A percentile compares a stretch with the other conserved stretches of the same genome.
These are phyloP conservation scores for Carollia perspicillata DNA, from an alignment of 2,113 vertebrate genomes.

Conservation along the genomic window DNA sequence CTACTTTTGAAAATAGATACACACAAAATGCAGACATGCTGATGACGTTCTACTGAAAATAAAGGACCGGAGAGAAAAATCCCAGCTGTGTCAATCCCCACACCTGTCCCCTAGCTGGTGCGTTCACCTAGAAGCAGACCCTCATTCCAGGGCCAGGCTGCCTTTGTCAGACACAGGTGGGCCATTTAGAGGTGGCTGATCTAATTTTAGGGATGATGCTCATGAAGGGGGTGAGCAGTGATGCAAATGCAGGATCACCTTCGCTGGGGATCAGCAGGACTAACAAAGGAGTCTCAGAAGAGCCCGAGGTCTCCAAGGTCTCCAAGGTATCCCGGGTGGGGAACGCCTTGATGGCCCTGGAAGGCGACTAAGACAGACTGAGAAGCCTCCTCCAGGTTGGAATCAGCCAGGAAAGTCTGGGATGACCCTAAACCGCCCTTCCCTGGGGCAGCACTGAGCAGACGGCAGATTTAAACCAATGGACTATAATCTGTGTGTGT, in stretches of 20 bases:
- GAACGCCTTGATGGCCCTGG: constrained; percentile 22
- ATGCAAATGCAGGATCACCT: constrained; percentile 10
- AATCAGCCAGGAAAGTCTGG: not conserved
- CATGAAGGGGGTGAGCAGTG: constrained; percentile 30
- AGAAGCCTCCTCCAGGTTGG: not conserved
- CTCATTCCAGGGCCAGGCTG: not conserved
- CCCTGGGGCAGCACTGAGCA: not conserved
- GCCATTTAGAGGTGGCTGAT: not conserved
- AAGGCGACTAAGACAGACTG: not conserved
- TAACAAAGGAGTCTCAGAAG: not conserved
- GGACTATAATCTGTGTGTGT: not conserved
- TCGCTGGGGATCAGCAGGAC: not conserved
- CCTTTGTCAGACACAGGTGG: not conserved
- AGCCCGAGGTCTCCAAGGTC: not conserved
- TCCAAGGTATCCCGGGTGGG: too few relatives aligned
- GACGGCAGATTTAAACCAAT: not conserved
- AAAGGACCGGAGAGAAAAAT: not conserved
- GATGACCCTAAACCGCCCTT: not conserved
- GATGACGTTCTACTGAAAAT: not conserved
- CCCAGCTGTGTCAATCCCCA: not conserved
- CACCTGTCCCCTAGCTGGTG: not conserved
- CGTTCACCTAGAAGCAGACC: not conserved
- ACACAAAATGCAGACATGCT: not conserved
- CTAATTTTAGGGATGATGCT: not conserved
- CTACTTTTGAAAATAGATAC: not conserved